Conservation (phyloP, 53 echinoderm and acorn worm genomes). For the Echinometra lucunter region DNA sequence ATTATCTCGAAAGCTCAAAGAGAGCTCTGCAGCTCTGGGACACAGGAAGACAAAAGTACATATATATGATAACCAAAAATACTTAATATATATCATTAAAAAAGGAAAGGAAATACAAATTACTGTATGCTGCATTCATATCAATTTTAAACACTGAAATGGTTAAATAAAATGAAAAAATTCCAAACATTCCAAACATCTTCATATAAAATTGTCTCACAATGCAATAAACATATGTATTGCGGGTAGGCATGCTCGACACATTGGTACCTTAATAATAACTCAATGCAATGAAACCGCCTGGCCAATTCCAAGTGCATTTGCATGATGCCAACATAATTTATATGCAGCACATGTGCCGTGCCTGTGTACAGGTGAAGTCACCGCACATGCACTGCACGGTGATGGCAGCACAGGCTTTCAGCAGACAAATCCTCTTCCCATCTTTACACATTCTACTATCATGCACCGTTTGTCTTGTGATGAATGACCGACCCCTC, state of each 20-base stretch:
- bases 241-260: neutral
- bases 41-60: no score
- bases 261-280: neutral
- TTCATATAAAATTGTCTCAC: no score
- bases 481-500: neutral
- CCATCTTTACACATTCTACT: conserved; percentile 9
- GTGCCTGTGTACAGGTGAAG: neutral
- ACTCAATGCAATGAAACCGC: neutral
- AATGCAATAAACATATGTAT: no score
- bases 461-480: neutral
- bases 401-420: neutral
- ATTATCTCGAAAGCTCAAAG: no score
- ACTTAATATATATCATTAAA: no score
- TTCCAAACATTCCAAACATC: no score
- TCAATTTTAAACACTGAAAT: no score
- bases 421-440: neutral
- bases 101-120: no score
- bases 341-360: neutral
- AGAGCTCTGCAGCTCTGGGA: no score
- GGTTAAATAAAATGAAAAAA: no score
- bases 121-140: no score
- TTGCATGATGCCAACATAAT: neutral
- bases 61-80: no score
- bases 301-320: neutral
- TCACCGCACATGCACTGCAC: neutral